A percentile compares a stretch with the other conserved stretches of the same genome.
phyloP scores from a whole-genome alignment of 2,797 vertebrate species.

The Fistularia tabacaria region DNA sequence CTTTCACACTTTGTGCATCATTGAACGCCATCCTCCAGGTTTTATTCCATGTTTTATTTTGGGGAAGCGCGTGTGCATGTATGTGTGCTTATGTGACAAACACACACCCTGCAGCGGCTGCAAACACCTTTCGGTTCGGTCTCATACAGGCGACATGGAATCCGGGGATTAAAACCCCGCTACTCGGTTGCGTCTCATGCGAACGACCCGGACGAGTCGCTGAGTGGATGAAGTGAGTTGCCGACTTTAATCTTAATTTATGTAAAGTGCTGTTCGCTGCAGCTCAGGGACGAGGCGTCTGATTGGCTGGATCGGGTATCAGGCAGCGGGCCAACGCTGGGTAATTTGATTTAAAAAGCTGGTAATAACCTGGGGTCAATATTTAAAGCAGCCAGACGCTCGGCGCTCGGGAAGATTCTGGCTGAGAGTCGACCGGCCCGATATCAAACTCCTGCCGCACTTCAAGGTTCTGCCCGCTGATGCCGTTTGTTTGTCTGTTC shows the following conservation, averaged over 20 bases:
- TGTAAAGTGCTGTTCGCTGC: conserved; percentile 59
- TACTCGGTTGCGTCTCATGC: background rate
- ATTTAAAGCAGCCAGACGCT: conserved; percentile 56
- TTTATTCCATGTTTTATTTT: conserved; percentile 14
- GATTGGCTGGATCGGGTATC: conserved; percentile 61
- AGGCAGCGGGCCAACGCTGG: conserved; percentile 57
- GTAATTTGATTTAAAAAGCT: conserved; percentile 72
- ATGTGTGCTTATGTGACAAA: conserved; percentile 10
- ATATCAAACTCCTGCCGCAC: background rate
- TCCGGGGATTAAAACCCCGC: conserved; percentile 32
- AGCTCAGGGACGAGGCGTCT: conserved; percentile 46
- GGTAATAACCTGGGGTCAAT: conserved; percentile 71
- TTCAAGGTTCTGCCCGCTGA: too few relatives aligned
- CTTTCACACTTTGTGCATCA: too few relatives aligned
- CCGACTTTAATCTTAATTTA: conserved; percentile 68
- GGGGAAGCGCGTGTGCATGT: background rate
- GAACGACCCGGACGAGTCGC: conserved; percentile 41
- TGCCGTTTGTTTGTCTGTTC: too few relatives aligned
- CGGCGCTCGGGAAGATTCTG: conserved; percentile 52
- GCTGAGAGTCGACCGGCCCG: conserved; percentile 5
- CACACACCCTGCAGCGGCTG: conserved; percentile 26
- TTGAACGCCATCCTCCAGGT: background rate
- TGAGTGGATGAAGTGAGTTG: conserved; percentile 38
- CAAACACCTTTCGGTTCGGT: conserved; percentile 25
- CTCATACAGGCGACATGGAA: conserved; percentile 33